Percentiles rank a stretch among this genome's conserved stretches.
Conservation (phyloP, 1,140 invertebrate genomes). For the Lepidurus apus region DNA sequence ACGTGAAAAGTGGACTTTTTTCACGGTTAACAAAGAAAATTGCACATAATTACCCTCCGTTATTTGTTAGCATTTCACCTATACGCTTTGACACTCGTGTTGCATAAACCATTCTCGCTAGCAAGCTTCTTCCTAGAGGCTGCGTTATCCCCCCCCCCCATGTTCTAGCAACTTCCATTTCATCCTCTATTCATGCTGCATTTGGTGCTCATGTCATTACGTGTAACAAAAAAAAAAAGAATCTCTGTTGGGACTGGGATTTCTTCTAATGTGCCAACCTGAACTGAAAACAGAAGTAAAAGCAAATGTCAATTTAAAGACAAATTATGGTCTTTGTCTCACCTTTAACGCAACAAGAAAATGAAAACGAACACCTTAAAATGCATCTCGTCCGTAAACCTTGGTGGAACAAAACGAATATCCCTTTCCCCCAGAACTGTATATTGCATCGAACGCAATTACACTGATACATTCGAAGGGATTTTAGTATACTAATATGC, state of each 20-base stretch:
- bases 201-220: constrained; percentile 10
- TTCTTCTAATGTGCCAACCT: background rate
- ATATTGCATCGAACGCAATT: constrained; percentile 10
- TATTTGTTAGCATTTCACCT: constrained; percentile 7
- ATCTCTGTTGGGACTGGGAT: background rate
- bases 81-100: background rate
- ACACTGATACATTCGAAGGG: background rate
- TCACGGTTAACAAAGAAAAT: background rate
- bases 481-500: constrained; percentile 9
- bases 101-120: constrained; percentile 10
- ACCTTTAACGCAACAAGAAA: background rate
- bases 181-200: constrained; percentile 9
- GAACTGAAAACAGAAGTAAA: background rate
- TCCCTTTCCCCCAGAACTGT: background rate
- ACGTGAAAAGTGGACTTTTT: background rate
- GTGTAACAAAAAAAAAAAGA: background rate
- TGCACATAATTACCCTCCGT: background rate
- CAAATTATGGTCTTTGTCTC: background rate
- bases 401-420: constrained; percentile 9
- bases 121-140: background rate
- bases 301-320: constrained; percentile 9
- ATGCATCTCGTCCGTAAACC: background rate
- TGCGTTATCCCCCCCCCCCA: background rate
- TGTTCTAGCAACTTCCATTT: background rate
- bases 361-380: background rate